Evolutionary conservation across 2,888 invertebrate species (phyloP).

Genomic region (Drosophila falleni): DNA sequence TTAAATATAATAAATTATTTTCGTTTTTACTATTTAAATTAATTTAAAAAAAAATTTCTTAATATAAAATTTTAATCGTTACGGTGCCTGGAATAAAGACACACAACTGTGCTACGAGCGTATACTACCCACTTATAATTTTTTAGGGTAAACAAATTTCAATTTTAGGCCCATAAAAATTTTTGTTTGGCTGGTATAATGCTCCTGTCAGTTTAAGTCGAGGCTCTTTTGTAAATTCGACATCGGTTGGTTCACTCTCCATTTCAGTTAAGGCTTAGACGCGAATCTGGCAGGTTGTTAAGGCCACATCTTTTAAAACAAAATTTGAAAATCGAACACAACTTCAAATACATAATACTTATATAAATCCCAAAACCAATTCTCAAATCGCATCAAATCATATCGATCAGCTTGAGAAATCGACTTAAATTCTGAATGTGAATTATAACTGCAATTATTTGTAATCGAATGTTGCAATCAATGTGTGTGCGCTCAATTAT

Average conservation of each 20-base stretch:
- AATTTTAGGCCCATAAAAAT: not conserved
- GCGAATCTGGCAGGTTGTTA: conserved; percentile 56
- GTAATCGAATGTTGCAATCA: not conserved
- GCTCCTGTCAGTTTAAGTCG: not conserved
- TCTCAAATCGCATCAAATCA: no score
- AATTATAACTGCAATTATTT: not conserved
- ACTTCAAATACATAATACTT: no score
- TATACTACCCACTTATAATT: not conserved
- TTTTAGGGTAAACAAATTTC: not conserved
- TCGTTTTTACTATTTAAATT: no score
- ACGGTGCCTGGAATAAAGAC: not conserved
- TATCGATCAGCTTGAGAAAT: no score
- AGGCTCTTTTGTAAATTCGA: not conserved
- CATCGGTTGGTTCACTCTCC: conserved; percentile 49
- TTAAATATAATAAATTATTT: no score
- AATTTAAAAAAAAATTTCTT: no score
- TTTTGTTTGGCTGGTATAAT: not conserved
- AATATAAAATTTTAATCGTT: no score
- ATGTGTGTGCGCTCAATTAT: not conserved
- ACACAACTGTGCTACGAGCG: not conserved
- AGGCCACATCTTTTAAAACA: conserved; percentile 13
- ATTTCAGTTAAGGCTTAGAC: conserved; percentile 68
- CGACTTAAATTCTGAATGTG: conserved; percentile 23
- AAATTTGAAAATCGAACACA: no score
- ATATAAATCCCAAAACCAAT: no score